Conservation (phyloP, 1,140 invertebrate species). For the Holotrichia oblita region DNA sequence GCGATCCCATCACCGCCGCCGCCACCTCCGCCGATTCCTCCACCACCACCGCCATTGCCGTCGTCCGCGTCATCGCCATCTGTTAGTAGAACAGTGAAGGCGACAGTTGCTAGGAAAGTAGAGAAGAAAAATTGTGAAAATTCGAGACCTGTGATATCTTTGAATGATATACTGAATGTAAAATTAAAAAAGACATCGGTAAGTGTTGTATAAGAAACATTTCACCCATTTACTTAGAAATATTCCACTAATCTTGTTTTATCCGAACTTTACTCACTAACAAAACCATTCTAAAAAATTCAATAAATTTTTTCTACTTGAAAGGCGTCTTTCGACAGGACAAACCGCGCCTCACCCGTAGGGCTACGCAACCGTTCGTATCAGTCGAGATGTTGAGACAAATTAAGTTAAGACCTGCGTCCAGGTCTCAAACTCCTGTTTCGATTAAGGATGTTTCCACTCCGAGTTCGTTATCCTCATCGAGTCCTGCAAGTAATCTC, state of each 20-base stretch:
- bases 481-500: conserved; percentile 51
- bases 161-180: conserved; percentile 43
- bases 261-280: background rate
- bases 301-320: conserved; percentile 7
- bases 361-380: conserved; percentile 47
- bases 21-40: background rate
- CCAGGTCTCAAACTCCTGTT: conserved; percentile 28
- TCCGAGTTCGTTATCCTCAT: conserved; percentile 6
- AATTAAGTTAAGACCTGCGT: conserved; percentile 52
- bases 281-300: background rate
- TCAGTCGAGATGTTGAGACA: conserved; percentile 52
- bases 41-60: conserved; percentile 29
- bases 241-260: background rate
- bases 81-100: conserved; percentile 38
- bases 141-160: conserved; percentile 41
- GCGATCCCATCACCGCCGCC: background rate
- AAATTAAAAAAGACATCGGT: conserved; percentile 42
- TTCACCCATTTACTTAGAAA: no score
- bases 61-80: conserved; percentile 3
- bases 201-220: background rate
- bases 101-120: conserved; percentile 30
- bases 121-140: conserved; percentile 22
- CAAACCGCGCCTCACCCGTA: conserved; percentile 21
- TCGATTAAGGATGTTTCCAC: conserved; percentile 39
- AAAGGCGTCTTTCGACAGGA: conserved; percentile 32